A percentile compares a stretch with the other conserved stretches of the same genome.
phyloP scores from a whole-genome alignment of 2,888 invertebrate species.

The Orgyia antiqua region DNA sequence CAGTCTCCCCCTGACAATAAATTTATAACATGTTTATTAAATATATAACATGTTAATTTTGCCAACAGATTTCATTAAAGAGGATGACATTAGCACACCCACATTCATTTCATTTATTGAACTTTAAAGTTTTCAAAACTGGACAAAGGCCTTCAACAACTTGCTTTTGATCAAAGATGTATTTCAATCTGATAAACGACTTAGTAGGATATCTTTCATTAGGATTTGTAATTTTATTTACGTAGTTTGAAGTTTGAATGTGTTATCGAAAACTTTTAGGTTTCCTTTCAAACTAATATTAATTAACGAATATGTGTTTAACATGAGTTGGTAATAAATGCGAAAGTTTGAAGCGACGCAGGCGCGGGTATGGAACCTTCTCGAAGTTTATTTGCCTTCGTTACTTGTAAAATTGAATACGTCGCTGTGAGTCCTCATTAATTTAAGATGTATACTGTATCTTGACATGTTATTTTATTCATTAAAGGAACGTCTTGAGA shows the following conservation, averaged over 20 bases:
- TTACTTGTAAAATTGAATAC: constrained; percentile 73
- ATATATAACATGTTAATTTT: constrained; percentile 26
- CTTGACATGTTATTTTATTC: constrained; percentile 76
- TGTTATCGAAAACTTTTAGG: constrained; percentile 66
- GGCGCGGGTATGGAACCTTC: constrained; percentile 27
- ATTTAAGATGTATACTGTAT: constrained; percentile 72
- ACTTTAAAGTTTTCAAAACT: constrained; percentile 49
- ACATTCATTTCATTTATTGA: constrained; percentile 50
- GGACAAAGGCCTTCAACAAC: constrained; percentile 40
- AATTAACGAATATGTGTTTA: constrained; percentile 64
- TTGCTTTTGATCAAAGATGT: no score
- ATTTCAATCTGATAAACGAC: constrained; percentile 44
- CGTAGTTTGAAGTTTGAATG: constrained; percentile 46
- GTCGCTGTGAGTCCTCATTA: constrained; percentile 67
- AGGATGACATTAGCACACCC: constrained; percentile 37
- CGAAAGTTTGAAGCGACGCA: constrained; percentile 40
- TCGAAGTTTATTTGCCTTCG: constrained; percentile 66
- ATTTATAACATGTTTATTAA: no score
- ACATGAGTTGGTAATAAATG: constrained; percentile 55
- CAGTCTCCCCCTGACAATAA: no score
- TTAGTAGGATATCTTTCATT: constrained; percentile 39
- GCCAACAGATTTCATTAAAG: constrained; percentile 36
- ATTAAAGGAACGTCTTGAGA: constrained; percentile 60
- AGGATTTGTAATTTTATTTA: constrained; percentile 49
- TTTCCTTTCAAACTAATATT: constrained; percentile 64